phyloP scores from a whole-genome alignment of 2,113 vertebrate genomes.

The Sinocyclocheilus anophthalmus region DNA sequence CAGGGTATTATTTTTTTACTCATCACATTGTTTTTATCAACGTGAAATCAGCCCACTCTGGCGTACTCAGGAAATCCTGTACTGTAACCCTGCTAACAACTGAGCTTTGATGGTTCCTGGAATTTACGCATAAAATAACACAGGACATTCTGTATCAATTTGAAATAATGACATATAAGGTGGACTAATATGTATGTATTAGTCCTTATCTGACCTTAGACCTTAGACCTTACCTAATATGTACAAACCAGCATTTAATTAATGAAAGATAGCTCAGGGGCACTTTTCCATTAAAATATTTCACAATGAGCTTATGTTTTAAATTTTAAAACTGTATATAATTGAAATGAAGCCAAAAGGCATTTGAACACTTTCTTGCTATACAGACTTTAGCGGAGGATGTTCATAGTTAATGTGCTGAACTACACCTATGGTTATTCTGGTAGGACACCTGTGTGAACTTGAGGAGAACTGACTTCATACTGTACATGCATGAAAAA shows the following conservation, averaged over 20 bases:
- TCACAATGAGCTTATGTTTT: not conserved
- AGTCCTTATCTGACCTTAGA: too few species aligned
- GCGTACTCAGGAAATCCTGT: slow-evolving; percentile 1
- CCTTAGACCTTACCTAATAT: too few species aligned
- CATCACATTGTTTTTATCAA: not conserved
- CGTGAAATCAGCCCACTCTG: not conserved
- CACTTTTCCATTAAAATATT: not conserved
- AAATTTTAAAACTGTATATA: not conserved
- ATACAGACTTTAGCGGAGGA: not conserved
- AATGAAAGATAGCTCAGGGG: not conserved
- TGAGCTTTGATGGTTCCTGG: not conserved
- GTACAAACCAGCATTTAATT: not conserved
- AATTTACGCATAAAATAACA: not conserved
- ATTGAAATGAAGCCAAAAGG: not conserved
- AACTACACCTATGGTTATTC: not conserved
- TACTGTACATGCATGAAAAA: not conserved
- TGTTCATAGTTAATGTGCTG: not conserved
- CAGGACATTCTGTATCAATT: not conserved
- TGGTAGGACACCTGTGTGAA: not conserved
- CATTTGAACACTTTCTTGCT: not conserved
- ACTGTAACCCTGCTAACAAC: not conserved
- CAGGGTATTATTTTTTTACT: not conserved
- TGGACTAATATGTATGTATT: not conserved
- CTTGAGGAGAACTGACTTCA: not conserved
- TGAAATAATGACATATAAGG: not conserved